phyloP scores from a whole-genome alignment of 1,140 invertebrate genomes.

The Heterodera schachtii region DNA sequence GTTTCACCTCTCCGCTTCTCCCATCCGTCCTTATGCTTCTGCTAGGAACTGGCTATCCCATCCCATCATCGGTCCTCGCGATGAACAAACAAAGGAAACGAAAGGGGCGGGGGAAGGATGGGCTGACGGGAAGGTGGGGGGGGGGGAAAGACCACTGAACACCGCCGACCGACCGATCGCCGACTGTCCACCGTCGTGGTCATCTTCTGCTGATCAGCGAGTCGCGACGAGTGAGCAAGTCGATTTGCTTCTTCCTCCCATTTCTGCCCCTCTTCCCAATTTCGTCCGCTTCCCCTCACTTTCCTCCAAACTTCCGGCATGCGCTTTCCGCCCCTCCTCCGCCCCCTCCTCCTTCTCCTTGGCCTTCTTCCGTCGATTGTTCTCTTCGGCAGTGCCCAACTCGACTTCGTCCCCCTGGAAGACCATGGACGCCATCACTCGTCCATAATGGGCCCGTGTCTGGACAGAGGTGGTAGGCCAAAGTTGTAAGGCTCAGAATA shows the following conservation, averaged over 20 bases:
- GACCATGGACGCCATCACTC: slow-evolving; percentile 21
- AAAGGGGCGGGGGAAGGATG: neutral
- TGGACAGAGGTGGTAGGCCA: slow-evolving; percentile 28
- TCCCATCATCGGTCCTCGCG: neutral
- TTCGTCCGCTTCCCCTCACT: too few relatives aligned
- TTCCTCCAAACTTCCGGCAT: neutral
- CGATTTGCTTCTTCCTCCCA: neutral
- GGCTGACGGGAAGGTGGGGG: too few relatives aligned
- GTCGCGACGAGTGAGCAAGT: neutral
- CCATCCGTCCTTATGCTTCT: neutral
- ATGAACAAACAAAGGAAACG: neutral
- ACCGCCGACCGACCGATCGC: too few relatives aligned
- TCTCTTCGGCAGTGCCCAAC: slow-evolving; percentile 11
- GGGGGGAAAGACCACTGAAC: neutral
- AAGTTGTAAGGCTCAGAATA: neutral
- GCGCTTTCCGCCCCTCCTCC: neutral
- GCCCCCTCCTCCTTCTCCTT: neutral
- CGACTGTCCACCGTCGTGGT: neutral
- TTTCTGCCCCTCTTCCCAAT: neutral
- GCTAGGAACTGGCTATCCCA: neutral
- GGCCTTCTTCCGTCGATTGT: slow-evolving; percentile 9
- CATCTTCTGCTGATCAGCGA: neutral
- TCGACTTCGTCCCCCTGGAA: slow-evolving; percentile 9
- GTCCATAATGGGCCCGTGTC: slow-evolving; percentile 26
- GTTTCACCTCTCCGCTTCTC: neutral